Evolutionary conservation across 37 sponge, comb jelly and placozoan species (phyloP).

Genomic region (Agelas oroides): DNA sequence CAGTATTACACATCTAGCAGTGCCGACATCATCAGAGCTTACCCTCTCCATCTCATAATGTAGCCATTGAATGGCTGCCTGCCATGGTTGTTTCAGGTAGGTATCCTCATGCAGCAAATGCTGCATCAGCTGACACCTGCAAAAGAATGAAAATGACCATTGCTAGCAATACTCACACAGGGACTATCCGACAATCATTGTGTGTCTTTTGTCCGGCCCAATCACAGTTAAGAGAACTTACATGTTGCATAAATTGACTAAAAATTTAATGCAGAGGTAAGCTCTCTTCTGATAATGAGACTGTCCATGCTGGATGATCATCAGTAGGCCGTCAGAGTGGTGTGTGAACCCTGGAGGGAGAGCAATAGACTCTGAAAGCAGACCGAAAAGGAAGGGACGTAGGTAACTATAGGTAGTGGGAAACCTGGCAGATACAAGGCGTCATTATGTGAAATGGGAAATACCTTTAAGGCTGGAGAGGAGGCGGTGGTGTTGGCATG

Average conservation of each 20-base stretch:
- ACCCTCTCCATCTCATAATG: constrained; percentile 78
- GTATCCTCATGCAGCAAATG: constrained; percentile 65
- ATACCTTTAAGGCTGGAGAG: constrained; percentile 66
- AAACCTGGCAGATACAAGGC: no score
- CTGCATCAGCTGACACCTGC: constrained; percentile 60
- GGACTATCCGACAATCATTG: no score
- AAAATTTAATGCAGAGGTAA: constrained; percentile 86
- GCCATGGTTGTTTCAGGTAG: constrained; percentile 61
- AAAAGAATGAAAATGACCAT: no score
- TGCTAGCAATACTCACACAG: no score
- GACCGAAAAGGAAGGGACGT: neutral
- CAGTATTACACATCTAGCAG: no score
- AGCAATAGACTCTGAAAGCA: no score
- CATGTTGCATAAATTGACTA: constrained; percentile 74
- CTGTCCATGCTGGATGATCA: constrained; percentile 79
- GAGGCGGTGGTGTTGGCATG: constrained; percentile 81
- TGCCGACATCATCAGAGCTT: no score
- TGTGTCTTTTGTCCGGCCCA: no score
- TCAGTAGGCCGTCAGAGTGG: constrained; percentile 74
- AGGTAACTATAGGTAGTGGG: no score
- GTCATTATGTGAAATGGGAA: no score
- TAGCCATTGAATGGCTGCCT: constrained; percentile 76
- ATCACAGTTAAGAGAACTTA: constrained; percentile 1
- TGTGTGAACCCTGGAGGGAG: constrained; percentile 40
- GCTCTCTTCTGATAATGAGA: constrained; percentile 84